These are phyloP conservation scores for Onthophagus sagittarius DNA, from an alignment of 2,888 invertebrate genomes.

Conservation along the genomic window DNA sequence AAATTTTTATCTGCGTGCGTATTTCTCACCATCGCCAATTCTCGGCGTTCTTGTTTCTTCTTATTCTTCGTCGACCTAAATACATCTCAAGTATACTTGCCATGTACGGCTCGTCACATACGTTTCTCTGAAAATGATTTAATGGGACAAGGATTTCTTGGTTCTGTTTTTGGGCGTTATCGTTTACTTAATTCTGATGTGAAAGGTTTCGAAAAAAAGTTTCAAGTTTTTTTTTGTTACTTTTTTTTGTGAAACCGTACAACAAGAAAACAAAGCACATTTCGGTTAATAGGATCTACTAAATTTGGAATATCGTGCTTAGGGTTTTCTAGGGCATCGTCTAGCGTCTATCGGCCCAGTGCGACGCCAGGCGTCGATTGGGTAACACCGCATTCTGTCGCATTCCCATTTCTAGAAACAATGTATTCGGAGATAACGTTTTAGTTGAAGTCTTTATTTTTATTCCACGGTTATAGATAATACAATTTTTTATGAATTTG, in stretches of 20 bases:
- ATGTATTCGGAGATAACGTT: neutral
- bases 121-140: neutral
- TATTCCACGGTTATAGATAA: neutral
- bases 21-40: neutral
- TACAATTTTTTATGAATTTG: conserved; percentile 34
- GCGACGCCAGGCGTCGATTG: conserved; percentile 31
- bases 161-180: neutral
- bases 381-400: conserved; percentile 20
- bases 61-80: neutral
- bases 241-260: neutral
- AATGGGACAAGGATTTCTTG: neutral
- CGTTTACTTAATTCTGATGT: neutral
- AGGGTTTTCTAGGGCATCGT: conserved; percentile 30
- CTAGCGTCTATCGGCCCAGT: conserved; percentile 21
- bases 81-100: neutral
- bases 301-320: neutral
- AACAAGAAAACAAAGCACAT: neutral
- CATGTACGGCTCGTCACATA: neutral
- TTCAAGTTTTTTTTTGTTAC: neutral
- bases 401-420: neutral
- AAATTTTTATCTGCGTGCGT: neutral
- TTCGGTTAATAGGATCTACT: neutral
- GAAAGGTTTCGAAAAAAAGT: neutral
- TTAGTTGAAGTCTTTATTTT: neutral
- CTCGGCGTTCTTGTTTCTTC: neutral